phyloP scores from a whole-genome alignment of 2,113 vertebrate genomes.

The Eulacestoma nigropectus region DNA sequence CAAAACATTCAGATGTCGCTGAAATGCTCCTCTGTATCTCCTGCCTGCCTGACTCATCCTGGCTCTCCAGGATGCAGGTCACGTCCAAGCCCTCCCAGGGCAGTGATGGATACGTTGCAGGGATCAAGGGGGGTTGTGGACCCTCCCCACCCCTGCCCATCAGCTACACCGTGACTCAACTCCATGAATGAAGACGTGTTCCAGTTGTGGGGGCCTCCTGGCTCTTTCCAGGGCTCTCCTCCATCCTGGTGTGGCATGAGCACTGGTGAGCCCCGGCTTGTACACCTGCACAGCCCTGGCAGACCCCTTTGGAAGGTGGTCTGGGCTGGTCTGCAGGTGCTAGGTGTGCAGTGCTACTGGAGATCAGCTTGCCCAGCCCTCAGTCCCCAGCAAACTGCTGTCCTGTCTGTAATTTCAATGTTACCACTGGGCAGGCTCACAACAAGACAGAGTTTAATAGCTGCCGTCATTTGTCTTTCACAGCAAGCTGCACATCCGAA shows the following conservation, averaged over 20 bases:
- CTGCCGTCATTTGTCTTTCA: slow-evolving; percentile 52
- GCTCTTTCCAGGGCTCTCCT: background rate
- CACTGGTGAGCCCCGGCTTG: fast-evolving
- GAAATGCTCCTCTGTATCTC: fast-evolving
- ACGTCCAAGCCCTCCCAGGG: background rate
- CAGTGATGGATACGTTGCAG: fast-evolving
- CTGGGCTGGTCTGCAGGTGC: background rate
- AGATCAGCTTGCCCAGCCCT: background rate
- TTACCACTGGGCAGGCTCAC: background rate
- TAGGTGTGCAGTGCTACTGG: background rate
- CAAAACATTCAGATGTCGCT: background rate
- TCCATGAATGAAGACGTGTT: background rate
- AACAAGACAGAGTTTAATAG: slow-evolving; percentile 37
- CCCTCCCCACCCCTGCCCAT: background rate
- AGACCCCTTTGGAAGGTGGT: background rate
- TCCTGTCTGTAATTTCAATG: background rate
- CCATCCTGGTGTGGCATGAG: background rate
- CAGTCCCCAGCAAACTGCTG: background rate
- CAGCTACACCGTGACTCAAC: background rate
- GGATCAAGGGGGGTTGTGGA: fast-evolving
- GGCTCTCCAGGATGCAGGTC: background rate
- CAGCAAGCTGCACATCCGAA: slow-evolving; percentile 52
- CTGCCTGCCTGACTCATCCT: background rate
- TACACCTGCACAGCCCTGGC: background rate
- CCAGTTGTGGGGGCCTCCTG: background rate